These are phyloP conservation scores for Numenius phaeopus DNA, from an alignment of 2,797 vertebrate species.

Conservation along the genomic window DNA sequence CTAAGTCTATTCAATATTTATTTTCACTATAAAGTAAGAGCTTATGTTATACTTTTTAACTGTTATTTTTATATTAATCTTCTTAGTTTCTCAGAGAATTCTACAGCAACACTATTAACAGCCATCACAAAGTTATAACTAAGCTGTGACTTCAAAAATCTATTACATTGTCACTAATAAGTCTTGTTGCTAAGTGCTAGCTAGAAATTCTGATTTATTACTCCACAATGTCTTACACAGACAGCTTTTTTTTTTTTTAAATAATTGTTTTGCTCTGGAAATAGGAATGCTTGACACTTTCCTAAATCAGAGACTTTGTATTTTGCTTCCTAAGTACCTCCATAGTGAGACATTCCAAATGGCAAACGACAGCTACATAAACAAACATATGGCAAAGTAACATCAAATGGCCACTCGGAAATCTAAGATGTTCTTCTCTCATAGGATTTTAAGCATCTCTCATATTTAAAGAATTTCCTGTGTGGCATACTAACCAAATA, in stretches of 20 bases:
- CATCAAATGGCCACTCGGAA: conserved; percentile 20
- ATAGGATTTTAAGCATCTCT: background rate
- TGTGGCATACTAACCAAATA: conserved; percentile 18
- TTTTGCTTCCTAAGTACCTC: background rate
- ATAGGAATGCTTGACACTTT: background rate
- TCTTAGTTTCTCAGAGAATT: background rate
- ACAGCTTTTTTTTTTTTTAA: background rate
- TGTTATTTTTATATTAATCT: background rate
- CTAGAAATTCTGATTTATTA: background rate
- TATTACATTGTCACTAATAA: background rate
- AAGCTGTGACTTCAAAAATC: conserved; percentile 8
- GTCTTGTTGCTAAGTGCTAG: background rate
- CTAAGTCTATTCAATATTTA: background rate
- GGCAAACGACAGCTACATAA: conserved; percentile 39
- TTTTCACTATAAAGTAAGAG: background rate
- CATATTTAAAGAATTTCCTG: conserved; percentile 33
- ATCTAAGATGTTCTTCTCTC: background rate
- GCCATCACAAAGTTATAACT: background rate
- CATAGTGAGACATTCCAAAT: conserved; percentile 13
- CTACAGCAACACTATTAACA: background rate
- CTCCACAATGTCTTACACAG: background rate
- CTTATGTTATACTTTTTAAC: background rate
- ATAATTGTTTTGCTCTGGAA: background rate
- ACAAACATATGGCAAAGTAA: conserved; percentile 19
- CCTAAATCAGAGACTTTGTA: background rate